Evolutionary conservation across 1,140 invertebrate genomes (phyloP), one percentile per base, ranked within the genome.

Genomic region (Dolichoris vasculosae): DNA sequence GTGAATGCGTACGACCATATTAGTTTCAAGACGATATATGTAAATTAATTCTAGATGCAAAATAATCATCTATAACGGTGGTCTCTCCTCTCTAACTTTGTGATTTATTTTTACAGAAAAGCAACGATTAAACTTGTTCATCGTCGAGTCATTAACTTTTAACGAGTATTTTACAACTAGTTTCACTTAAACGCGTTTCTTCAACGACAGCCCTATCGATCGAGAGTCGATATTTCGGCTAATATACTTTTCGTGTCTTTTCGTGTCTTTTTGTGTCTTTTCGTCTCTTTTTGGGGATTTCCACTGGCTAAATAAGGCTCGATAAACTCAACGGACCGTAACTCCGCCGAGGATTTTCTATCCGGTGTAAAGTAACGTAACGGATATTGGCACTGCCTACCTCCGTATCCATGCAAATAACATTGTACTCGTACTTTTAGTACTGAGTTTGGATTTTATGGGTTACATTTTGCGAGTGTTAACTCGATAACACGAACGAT

Each of bases 31-130:
- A 11, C n/a, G 43, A 51, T 51, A n/a, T 35, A 17, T 17, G 80
- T 73, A 73, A 73, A 82, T 82, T 32, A 79, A 32, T 77, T 51
- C 17, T 13, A 77, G 0, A 26, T 77, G 75, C 40, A 73, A 73
- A 26, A 73, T 73, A 73, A 43, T 43, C 69, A 1, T n/a, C 7
- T 1, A 3, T 73, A 73, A 73, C 69, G 69, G 69, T 73, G 9
- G 26, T 73, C 32, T 40, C 32, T 71, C 38, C 0, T 40, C 20
- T 40, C 20, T n/a, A 38, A 38, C 35, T 20, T 26, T 40, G 67
- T 38, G 67, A 71, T 71, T 40, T 40, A 40, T 40, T 71, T 40
- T 38, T 71, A 71, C 67, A 40, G 40, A 48, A 30, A 20, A 46
- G 46, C 26, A 9, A 76, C 73, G 48, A 76, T 76, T 76, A 48